These are phyloP conservation scores for Apodemus agrarius DNA, from an alignment of 2,797 vertebrate genomes.

Conservation along the genomic window DNA sequence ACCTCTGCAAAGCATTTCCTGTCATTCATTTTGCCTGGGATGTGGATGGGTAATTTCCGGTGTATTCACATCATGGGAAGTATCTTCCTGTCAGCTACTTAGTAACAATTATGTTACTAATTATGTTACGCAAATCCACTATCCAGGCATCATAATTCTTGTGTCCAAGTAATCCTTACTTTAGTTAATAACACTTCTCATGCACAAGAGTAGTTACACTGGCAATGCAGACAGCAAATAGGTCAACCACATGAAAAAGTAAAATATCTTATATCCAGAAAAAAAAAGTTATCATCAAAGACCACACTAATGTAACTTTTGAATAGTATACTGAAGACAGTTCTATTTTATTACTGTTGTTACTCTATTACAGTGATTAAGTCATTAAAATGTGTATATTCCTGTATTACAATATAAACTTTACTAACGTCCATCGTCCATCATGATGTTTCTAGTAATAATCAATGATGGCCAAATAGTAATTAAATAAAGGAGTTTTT, in stretches of 20 bases:
- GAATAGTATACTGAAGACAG: background rate
- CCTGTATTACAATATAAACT: background rate
- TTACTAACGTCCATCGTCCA: no score
- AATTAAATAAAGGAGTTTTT: background rate
- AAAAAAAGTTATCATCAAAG: background rate
- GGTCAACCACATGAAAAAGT: background rate
- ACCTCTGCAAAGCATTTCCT: background rate
- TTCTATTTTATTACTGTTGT: background rate
- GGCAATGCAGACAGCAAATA: background rate
- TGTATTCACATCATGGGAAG: no score
- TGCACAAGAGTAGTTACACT: background rate
- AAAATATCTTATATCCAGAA: background rate
- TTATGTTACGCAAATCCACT: background rate
- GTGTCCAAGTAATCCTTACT: background rate
- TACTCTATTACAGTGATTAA: background rate
- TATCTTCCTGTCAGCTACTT: background rate
- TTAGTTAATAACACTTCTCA: background rate
- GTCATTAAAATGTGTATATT: background rate
- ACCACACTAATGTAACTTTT: background rate
- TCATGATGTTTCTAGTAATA: background rate
- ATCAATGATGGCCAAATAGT: background rate
- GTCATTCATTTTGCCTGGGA: no score
- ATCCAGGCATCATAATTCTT: background rate
- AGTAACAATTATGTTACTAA: no score
- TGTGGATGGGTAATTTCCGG: background rate